Evolutionary conservation across 1,140 invertebrate genomes (phyloP), one percentile per base, ranked within the genome.

Genomic region (Cotesia glomerata): DNA sequence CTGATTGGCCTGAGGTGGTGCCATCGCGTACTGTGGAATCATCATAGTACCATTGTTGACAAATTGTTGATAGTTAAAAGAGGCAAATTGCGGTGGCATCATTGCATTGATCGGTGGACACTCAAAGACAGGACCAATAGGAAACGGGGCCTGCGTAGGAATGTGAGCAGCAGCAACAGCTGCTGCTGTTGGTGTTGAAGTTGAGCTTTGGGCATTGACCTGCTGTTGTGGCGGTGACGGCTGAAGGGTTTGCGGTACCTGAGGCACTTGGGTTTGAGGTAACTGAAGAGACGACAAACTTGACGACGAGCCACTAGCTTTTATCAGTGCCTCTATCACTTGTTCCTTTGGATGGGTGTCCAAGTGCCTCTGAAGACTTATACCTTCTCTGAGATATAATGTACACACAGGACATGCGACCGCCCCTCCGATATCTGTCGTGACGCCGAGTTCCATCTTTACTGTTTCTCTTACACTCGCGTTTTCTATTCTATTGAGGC

Each of bases 341-440:
- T 94, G 93, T 79, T 95, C 93, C 82, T 95, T 95, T 26, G 94
- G 93, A 88, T 95, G 94, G 5, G 93, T 95, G 79, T 93, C 91
- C 80, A 95, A 88, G 84, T 95, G 94, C 73, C 90, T 90, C 78
- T 93, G 91, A 71, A 95, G 85, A 67, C 91, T 91, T 85, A 95
- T 95, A 36, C 93, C 94, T 85, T 93, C 93, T 74, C 93, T 90
- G 61, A 95, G 88, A 82, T 91, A 95, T 54, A 95, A 87, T 18
- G 94, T 95, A 87, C 94, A 95, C 59, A 95, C 93, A 32, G 94
- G 94, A 86, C 94, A 95, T 63, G 87, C 85, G 58, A 87, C 82
- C 74, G 86, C 85, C 65, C 81, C 82, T 8, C 75, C 76, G 18
- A 64, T 56, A 71, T 72, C 71, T 3, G 73, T 18, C 16, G 62